Base-by-base conservation (phyloP, 1,140 invertebrate species). In the Zaprionus camerounensis region DNA sequence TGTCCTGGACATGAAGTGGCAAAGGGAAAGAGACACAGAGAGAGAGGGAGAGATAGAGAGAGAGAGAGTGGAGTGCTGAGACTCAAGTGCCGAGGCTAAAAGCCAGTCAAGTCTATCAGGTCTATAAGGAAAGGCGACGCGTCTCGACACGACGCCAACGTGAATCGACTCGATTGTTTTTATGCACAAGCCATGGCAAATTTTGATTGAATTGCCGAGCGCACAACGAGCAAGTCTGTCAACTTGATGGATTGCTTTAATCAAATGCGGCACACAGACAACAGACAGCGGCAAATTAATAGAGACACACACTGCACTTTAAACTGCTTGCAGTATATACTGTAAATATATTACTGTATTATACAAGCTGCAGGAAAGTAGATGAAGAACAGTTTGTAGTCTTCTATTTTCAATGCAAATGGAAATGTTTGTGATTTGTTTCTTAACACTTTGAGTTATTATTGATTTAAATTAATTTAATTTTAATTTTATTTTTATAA, bases 161-260 rank as follows among this genome's bases (percentile, higher is more conserved):
- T 46, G n/a, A 46, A 46, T 71, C 5, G 22, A 78, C 75, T 82
- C 81, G 80, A 88, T 87, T 87, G 83, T 84, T 87, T 80, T 88
- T 81, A 61, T 83, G 84, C 84, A 86, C 72, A 46, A 9, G 83
- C 57, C 73, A 41, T 67, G 70, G 80, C 80, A 87, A 86, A 85
- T 88, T 81, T 87, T 87, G 78, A 87, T 87, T 87, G 84, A 87
- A 87, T 84, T 76, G 71, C 84, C 62, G 53, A 76, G 61, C 51
- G 64, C 31, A 7, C 3, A 11, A 7, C 46, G 46, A 12, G 20
- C 20, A 17, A 55, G 57, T 61, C 73, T 71, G 58, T 67, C 28
- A 61, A 57, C 26, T 78, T 86, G 80, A 86, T 87, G 83, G 80
- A 86, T 87, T 80, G 77, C 71, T 81, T 84, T 72, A 88, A 87